Conservation (phyloP, 2,888 invertebrate species). For the Helicoverpa assulta region DNA sequence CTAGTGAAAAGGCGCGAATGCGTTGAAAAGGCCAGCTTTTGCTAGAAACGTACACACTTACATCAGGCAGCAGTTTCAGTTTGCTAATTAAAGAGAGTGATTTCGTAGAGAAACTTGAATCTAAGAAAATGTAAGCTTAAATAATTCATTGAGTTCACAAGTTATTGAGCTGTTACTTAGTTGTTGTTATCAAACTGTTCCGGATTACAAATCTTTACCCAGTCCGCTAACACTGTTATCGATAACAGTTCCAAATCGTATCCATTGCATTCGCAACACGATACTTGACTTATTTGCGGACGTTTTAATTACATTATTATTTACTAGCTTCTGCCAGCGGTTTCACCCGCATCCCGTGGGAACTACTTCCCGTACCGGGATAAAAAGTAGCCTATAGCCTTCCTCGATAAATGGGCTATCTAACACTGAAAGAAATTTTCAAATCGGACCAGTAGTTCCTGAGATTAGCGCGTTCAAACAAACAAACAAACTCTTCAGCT, state of each 20-base stretch:
- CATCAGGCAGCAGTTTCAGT: neutral
- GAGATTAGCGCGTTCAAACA: no score
- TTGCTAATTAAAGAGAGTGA: neutral
- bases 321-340: no score
- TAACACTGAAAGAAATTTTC: no score
- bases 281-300: slow-evolving; percentile 20
- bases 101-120: neutral
- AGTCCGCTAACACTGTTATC: slow-evolving; percentile 8
- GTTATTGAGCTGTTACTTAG: slow-evolving; percentile 36
- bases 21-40: slow-evolving; percentile 15
- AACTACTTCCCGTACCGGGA: no score
- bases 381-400: no score
- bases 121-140: neutral
- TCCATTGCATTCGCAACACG: slow-evolving; percentile 19
- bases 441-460: no score
- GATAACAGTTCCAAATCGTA: slow-evolving; percentile 41
- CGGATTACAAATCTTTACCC: slow-evolving; percentile 50
- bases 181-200: slow-evolving; percentile 48
- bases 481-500: no score
- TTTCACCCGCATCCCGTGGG: no score
- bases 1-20: slow-evolving; percentile 22
- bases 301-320: slow-evolving; percentile 6
- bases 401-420: no score
- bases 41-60: slow-evolving; percentile 9
- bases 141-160: slow-evolving; percentile 19